Evolutionary conservation across 2,797 vertebrate species (phyloP).

Genomic region (Leptatherina wallacei): DNA sequence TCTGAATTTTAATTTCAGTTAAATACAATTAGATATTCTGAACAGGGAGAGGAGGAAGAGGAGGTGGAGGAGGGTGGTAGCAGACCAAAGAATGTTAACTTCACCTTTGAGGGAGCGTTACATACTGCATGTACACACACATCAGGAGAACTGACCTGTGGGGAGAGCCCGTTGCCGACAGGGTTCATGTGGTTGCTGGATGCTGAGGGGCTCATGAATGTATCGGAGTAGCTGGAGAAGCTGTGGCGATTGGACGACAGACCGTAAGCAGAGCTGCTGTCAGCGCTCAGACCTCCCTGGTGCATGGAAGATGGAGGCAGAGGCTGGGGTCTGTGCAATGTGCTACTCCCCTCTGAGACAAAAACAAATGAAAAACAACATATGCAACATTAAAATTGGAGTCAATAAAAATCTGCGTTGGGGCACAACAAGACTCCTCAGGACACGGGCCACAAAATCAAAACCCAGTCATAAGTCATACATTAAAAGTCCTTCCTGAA

Average conservation of each 20-base stretch:
- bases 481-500: constrained; percentile 19
- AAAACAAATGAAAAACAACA: constrained; percentile 23
- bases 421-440: background rate
- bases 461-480: constrained; percentile 16
- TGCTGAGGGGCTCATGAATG: constrained; percentile 94
- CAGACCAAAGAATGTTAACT: constrained; percentile 19
- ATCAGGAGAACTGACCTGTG: constrained; percentile 87
- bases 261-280: constrained; percentile 90
- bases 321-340: constrained; percentile 96
- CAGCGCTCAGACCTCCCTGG: constrained; percentile 91
- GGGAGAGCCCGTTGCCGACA: constrained; percentile 96
- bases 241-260: constrained; percentile 91
- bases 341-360: constrained; percentile 90
- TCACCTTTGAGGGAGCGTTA: constrained; percentile 23
- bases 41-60: constrained; percentile 42
- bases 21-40: constrained; percentile 71
- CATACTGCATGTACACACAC: background rate
- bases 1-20: constrained; percentile 75
- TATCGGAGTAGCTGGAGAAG: constrained; percentile 98
- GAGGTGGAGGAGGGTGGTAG: constrained; percentile 12
- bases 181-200: constrained; percentile 97
- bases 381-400: background rate
- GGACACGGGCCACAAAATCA: background rate
- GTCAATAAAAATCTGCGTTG: background rate
- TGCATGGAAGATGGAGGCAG: constrained; percentile 98